Evolutionary conservation across 2,888 invertebrate genomes (phyloP).

Genomic region (Mythimna albipuncta): DNA sequence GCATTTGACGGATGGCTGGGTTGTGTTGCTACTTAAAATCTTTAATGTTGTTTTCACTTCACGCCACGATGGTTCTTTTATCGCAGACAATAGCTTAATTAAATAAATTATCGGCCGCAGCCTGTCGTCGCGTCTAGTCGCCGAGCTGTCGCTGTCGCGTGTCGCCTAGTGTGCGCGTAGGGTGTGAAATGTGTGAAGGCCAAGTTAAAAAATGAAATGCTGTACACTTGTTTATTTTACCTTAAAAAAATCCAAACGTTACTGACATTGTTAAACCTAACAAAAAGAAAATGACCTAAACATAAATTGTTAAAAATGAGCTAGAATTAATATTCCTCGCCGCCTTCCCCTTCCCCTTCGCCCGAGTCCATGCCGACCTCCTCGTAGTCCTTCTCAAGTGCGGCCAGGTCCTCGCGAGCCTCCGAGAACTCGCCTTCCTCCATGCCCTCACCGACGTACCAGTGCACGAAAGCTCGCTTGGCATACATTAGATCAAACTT

Average conservation of each 20-base stretch:
- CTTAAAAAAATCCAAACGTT: slow-evolving; percentile 40
- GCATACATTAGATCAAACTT: slow-evolving; percentile 99
- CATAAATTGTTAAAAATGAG: slow-evolving; percentile 68
- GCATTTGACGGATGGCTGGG: no score
- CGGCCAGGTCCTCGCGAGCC: slow-evolving; percentile 91
- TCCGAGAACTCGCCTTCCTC: slow-evolving; percentile 97
- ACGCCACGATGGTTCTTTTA: no score
- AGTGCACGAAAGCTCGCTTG: slow-evolving; percentile 98
- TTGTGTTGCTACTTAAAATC: no score
- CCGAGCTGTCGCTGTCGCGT: no score
- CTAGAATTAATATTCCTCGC: slow-evolving; percentile 93
- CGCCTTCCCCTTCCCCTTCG: slow-evolving; percentile 95
- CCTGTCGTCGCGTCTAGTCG: no score
- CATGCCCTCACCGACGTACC: slow-evolving; percentile 97
- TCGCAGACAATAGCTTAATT: no score
- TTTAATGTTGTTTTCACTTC: no score
- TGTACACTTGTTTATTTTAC: slow-evolving; percentile 56
- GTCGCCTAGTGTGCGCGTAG: no score
- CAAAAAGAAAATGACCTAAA: slow-evolving; percentile 68
- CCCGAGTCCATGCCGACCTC: slow-evolving; percentile 96
- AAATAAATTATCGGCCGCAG: no score
- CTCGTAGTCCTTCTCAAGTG: slow-evolving; percentile 96
- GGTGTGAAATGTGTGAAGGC: no score
- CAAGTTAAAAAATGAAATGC: background rate
- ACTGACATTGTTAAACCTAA: slow-evolving; percentile 40